phyloP scores from a whole-genome alignment of 2,888 invertebrate species.

The Liopterus haemorrhoidalis region DNA sequence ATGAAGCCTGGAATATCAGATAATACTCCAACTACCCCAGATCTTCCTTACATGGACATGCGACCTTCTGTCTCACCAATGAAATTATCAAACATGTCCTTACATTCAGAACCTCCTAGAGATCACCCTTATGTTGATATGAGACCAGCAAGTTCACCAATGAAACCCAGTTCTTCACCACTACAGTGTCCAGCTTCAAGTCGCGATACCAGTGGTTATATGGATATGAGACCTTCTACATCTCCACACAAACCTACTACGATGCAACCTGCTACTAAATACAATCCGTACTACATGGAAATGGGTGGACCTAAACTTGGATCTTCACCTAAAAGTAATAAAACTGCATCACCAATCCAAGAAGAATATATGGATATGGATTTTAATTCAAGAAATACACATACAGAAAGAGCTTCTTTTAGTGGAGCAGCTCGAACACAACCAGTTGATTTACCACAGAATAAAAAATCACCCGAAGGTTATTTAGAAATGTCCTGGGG shows the following conservation, averaged over 20 bases:
- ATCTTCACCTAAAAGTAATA: slow-evolving; percentile 20
- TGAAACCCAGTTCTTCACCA: slow-evolving; percentile 34
- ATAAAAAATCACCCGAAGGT: slow-evolving; percentile 50
- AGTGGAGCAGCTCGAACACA: slow-evolving; percentile 39
- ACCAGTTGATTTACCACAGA: slow-evolving; percentile 44
- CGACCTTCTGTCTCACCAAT: slow-evolving; percentile 36
- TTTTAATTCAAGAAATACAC: slow-evolving; percentile 40
- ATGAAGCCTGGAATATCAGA: slow-evolving; percentile 43
- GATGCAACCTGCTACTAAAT: slow-evolving; percentile 32
- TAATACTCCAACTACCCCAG: slow-evolving; percentile 30
- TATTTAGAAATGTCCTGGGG: slow-evolving; percentile 62
- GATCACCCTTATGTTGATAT: slow-evolving; percentile 50
- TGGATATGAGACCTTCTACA: slow-evolving; percentile 17
- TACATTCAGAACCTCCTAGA: slow-evolving; percentile 37
- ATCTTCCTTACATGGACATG: slow-evolving; percentile 34
- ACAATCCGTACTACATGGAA: slow-evolving; percentile 38
- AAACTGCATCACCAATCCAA: slow-evolving; percentile 39
- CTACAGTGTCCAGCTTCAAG: slow-evolving; percentile 6
- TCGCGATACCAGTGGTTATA: slow-evolving; percentile 19
- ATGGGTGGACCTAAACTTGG: slow-evolving; percentile 43
- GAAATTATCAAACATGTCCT: slow-evolving; percentile 31
- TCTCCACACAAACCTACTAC: slow-evolving; percentile 27
- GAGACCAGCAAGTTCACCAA: slow-evolving; percentile 38
- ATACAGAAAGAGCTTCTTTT: slow-evolving; percentile 32
- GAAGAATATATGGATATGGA: slow-evolving; percentile 46